Evolutionary conservation across 2,113 vertebrate genomes (phyloP).

Genomic region (Onychostoma macrolepis): DNA sequence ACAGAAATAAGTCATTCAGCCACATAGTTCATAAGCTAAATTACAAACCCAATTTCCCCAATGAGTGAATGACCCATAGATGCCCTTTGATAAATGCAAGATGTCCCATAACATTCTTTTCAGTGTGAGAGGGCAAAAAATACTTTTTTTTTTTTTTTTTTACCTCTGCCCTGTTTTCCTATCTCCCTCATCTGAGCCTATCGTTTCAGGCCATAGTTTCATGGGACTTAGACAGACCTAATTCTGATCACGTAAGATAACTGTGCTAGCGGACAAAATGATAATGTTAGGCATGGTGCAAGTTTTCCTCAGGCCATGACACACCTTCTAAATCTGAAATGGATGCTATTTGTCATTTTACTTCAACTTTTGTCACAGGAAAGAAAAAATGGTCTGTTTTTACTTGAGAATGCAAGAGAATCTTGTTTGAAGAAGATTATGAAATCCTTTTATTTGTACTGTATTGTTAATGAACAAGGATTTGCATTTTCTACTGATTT

Average conservation of each 20-base stretch:
- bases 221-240: constrained; percentile 29
- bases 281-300: constrained; percentile 32
- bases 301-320: constrained; percentile 30
- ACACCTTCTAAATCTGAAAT: constrained; percentile 15
- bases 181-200: constrained; percentile 41
- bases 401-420: background rate
- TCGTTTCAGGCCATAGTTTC: constrained; percentile 33
- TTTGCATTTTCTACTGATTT: background rate
- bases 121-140: background rate
- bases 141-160: no score
- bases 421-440: background rate
- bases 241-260: constrained; percentile 47
- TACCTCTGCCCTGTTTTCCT: constrained; percentile 28
- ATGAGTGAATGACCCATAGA: background rate
- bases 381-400: background rate
- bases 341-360: constrained; percentile 13
- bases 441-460: background rate
- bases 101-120: constrained; percentile 9
- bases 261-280: constrained; percentile 7
- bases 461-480: background rate
- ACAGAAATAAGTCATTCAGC: background rate
- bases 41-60: background rate
- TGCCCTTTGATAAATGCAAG: background rate
- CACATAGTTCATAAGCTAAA: background rate
- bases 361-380: background rate